Evolutionary conservation across 2,888 invertebrate species (phyloP).

Genomic region (Coenonympha glycerion): DNA sequence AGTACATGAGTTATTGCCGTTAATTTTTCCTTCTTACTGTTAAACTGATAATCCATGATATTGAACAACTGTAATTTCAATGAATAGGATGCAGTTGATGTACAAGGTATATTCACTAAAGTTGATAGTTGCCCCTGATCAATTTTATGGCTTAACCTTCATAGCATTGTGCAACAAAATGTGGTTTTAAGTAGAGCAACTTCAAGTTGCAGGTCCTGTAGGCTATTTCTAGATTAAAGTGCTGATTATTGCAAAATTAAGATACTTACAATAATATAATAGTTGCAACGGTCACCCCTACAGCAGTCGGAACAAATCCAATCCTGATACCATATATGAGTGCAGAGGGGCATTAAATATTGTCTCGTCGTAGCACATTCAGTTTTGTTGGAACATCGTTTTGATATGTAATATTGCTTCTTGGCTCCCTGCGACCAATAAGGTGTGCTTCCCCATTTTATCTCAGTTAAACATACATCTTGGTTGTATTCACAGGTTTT

Average conservation of each 20-base stretch:
- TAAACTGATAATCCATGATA: too few relatives aligned
- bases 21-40: too few relatives aligned
- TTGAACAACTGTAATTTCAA: too few relatives aligned
- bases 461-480: constrained; percentile 90
- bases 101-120: too few relatives aligned
- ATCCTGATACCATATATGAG: constrained; percentile 96
- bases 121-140: too few relatives aligned
- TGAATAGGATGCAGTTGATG: too few relatives aligned
- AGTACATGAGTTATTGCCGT: too few relatives aligned
- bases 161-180: too few relatives aligned
- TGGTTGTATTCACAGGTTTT: constrained; percentile 92
- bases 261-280: constrained; percentile 91
- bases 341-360: constrained; percentile 85
- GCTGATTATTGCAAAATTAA: not conserved
- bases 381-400: constrained; percentile 88
- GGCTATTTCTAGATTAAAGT: not conserved
- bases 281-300: constrained; percentile 96
- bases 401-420: constrained; percentile 95
- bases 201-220: not conserved
- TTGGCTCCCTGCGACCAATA: constrained; percentile 95
- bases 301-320: constrained; percentile 98
- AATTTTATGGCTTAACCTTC: too few relatives aligned
- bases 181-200: not conserved
- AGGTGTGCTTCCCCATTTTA: constrained; percentile 96
- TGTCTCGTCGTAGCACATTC: constrained; percentile 84